These are phyloP conservation scores for Brachyhypopomus gauderio DNA, from an alignment of 2,113 vertebrate genomes.

Conservation along the genomic window DNA sequence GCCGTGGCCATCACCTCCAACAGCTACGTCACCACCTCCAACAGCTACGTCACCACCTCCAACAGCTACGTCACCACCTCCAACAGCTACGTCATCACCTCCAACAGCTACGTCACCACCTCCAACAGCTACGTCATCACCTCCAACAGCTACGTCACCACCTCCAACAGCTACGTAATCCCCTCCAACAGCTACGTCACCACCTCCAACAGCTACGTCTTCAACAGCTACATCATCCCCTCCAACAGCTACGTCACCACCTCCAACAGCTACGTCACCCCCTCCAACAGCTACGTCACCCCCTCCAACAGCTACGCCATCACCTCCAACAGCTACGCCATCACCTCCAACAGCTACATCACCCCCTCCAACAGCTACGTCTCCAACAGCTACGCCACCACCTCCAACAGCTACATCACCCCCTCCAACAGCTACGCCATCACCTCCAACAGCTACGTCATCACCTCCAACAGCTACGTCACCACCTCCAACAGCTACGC, in stretches of 20 bases:
- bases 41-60: conserved; percentile 40
- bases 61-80: no score
- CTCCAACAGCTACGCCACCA: no score
- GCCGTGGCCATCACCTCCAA: not conserved
- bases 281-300: conserved; percentile 26
- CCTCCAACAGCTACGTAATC: no score
- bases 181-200: conserved; percentile 28
- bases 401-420: conserved; percentile 25
- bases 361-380: conserved; percentile 17
- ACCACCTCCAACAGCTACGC: conserved; percentile 31
- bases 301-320: conserved; percentile 25
- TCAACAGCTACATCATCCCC: no score
- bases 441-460: conserved; percentile 32
- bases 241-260: conserved; percentile 33
- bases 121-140: conserved; percentile 34
- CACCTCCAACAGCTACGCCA: conserved; percentile 30
- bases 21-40: conserved; percentile 33
- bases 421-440: conserved; percentile 25
- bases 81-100: conserved; percentile 36
- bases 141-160: conserved; percentile 32
- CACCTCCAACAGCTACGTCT: no score
- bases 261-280: no score
- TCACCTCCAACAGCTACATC: no score
- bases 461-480: conserved; percentile 31
- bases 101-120: no score